These are phyloP conservation scores for Gavialis gangeticus DNA, from an alignment of 2,113 vertebrate genomes.

Conservation along the genomic window DNA sequence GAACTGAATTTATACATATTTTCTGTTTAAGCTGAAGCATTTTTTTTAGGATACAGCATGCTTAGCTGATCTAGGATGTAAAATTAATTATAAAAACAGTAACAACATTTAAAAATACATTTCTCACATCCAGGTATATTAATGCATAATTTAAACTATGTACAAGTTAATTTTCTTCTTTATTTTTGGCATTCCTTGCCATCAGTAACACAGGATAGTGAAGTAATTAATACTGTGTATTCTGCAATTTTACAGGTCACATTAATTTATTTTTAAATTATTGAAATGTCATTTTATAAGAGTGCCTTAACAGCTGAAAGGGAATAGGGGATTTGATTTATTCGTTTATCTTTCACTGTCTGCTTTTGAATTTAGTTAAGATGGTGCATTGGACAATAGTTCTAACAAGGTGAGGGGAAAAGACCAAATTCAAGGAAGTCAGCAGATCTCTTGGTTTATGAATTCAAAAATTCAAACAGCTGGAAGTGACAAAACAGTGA, in stretches of 20 bases:
- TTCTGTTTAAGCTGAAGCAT: constrained; percentile 22
- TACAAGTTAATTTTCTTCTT: not conserved
- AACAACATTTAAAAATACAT: not conserved
- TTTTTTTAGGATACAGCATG: not conserved
- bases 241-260: not conserved
- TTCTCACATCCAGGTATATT: not conserved
- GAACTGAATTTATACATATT: constrained; percentile 12
- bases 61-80: not conserved
- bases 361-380: constrained; percentile 1
- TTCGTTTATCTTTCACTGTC: not conserved
- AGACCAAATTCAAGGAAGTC: not conserved
- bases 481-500: not conserved
- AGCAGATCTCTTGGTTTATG: not conserved
- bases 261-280: not conserved
- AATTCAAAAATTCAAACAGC: not conserved
- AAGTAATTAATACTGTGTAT: not conserved
- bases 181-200: no score
- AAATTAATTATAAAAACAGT: not conserved
- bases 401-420: constrained; percentile 36
- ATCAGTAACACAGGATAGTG: not conserved
- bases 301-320: not conserved
- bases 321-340: not conserved
- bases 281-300: not conserved
- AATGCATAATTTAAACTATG: not conserved
- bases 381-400: not conserved